These are phyloP conservation scores for Rhinolophus ferrumequinum DNA, from an alignment of 2,113 vertebrate genomes.

Conservation along the genomic window DNA sequence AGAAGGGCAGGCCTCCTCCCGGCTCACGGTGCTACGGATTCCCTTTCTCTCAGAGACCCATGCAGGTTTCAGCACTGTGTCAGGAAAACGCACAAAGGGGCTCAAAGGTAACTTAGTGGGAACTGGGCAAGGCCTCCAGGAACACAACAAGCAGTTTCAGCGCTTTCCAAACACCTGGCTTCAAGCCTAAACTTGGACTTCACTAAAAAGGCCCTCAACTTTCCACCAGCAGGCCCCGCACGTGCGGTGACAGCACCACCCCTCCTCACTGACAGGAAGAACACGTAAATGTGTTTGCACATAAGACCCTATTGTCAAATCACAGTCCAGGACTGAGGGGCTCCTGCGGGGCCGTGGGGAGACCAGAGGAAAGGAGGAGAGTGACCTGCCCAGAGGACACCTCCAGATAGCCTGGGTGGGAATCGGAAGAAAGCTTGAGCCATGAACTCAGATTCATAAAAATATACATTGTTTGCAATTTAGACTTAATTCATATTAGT, in stretches of 20 bases:
- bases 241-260: accelerated
- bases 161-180: background rate
- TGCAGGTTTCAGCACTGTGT: background rate
- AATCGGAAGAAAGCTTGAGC: background rate
- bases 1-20: background rate
- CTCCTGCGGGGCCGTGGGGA: background rate
- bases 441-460: background rate
- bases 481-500: background rate
- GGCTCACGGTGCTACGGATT: background rate
- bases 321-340: no score
- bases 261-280: background rate
- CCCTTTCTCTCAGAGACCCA: background rate
- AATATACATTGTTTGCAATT: background rate
- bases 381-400: background rate
- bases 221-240: background rate
- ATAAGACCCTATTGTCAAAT: background rate
- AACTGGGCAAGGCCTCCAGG: background rate
- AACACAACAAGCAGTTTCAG: background rate
- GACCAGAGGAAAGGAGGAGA: background rate
- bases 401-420: background rate
- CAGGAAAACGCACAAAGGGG: background rate
- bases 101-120: background rate
- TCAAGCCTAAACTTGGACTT: background rate
- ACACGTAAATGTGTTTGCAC: background rate
- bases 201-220: background rate